Base-by-base conservation (phyloP, 37 sponge, comb jelly and placozoan species). In the Chondrilla cf. caribensis region DNA sequence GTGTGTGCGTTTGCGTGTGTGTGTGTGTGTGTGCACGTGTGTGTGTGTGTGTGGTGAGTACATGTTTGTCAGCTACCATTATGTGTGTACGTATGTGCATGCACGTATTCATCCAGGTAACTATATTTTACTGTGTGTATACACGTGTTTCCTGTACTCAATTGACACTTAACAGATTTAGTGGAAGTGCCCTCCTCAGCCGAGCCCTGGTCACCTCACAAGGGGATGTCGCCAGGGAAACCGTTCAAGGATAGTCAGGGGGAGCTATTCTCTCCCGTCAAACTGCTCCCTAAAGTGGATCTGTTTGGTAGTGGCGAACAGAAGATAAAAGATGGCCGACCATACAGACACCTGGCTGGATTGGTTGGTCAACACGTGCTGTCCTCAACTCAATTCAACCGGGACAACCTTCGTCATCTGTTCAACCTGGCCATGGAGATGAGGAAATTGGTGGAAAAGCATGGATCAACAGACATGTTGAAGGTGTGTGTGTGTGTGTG, bases 371-470 rank as follows among this genome's bases (percentile, higher is more conserved):
- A 86, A 70, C 85, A 95, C 79, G 42, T 97, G 26, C 77, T 95
- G 44, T 83, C 89, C 24, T 90, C 88, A 26, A 87, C 57, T 4
- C 98, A 97, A 85, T 95, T 97, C 64, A 89, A 57, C 42, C 87
- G 84, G 42, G 90, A 95, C 15, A 65, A 87, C 80, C 76, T 91
- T 8, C 79, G 78, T 14, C 78, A 87, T 40, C 65, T 91, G 35
- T 94, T 94, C 84, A 85, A 88, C 26, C 68, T 95, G 40, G 88
- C 94, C 43, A 90, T 91, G 33, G 88, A 98, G 64, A 96, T 98
- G 94, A 91, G 87, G 60, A 81, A 78, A 43, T 82, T 75, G 60
- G 90, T 95, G 15, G 82, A 88, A 43, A 84, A 80, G 33, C 39
- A 39, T 67, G 96, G 96, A 4, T 83, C 81, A 14, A 42, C 75